Evolutionary conservation across 2,113 vertebrate species (phyloP), one percentile per base, ranked within the genome.

Genomic region (Antennarius striatus): DNA sequence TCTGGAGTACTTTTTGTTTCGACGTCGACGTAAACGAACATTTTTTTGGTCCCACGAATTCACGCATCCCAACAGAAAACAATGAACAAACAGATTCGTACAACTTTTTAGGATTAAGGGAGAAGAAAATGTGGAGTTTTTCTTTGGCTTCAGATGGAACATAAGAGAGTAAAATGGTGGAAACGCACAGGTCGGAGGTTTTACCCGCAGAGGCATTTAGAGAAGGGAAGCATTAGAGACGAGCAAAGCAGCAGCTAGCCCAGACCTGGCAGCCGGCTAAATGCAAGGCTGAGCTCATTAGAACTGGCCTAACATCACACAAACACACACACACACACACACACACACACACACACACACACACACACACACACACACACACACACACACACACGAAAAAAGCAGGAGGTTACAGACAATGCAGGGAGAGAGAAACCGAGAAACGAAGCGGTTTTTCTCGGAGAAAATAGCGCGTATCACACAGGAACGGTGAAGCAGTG

Each of bases 271-370:
- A 81, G 46, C 61, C 68, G 56, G 84, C 83, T 80, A 76, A 84
- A 88, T 86, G 81, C 86, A 86, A 87, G 78, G 68, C 88, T 86
- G 85, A 82, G 85, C 86, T 89, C 86, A 89, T 89, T 87, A 88
- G 85, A 64, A 81, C 81, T 75, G 79, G 83, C 74, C 72, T 73
- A 32, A 71, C 69, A 71, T 86, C 86, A 78, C 84, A 83, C 59
- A 60, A 73, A 58, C 16, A 55, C 48, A 69, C 71, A 46, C 57
- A 46, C 68, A 54, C 64, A 55, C 67, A 58, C 32, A 62, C 61
- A 48, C 46, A 71, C 64, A 70, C 40, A 50, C 50, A 77, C 68
- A 71, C 46, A 13, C 42, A 56, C 50, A 48, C 73, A 71, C 56
- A 49, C 49, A 56, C 50, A 49, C 67, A 58, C 32, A 62, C 61